phyloP scores from a whole-genome alignment of 2,113 vertebrate genomes.

The Cacatua alba region DNA sequence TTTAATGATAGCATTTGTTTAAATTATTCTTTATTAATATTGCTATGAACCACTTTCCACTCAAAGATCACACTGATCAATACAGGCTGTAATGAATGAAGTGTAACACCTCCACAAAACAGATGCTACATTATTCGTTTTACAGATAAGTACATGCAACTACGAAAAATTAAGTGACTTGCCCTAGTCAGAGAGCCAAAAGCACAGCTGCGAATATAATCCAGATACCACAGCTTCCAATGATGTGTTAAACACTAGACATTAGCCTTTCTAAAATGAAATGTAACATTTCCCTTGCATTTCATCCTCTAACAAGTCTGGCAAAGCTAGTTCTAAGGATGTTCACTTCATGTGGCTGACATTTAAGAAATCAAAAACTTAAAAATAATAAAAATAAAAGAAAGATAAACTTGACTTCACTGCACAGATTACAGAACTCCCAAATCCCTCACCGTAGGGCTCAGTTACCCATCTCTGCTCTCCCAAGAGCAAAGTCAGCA shows the following conservation, averaged over 20 bases:
- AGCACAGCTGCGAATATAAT: slow-evolving; percentile 58
- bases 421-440: accelerated
- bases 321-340: background rate
- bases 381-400: background rate
- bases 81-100: background rate
- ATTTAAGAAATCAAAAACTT: background rate
- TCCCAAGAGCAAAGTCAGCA: background rate
- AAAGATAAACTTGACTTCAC: background rate
- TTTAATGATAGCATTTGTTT: background rate
- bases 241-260: slow-evolving; percentile 14
- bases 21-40: background rate
- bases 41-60: background rate
- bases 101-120: slow-evolving; percentile 17
- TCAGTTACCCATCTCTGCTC: background rate
- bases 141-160: slow-evolving; percentile 40
- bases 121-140: slow-evolving; percentile 24
- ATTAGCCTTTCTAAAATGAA: background rate
- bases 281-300: background rate
- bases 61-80: background rate
- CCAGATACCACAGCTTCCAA: background rate
- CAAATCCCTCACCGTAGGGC: background rate
- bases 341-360: background rate
- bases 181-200: slow-evolving; percentile 38
- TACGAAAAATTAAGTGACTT: slow-evolving; percentile 60
- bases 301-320: background rate